Conservation (phyloP, 2,113 vertebrate species). For the Isurus oxyrinchus region DNA sequence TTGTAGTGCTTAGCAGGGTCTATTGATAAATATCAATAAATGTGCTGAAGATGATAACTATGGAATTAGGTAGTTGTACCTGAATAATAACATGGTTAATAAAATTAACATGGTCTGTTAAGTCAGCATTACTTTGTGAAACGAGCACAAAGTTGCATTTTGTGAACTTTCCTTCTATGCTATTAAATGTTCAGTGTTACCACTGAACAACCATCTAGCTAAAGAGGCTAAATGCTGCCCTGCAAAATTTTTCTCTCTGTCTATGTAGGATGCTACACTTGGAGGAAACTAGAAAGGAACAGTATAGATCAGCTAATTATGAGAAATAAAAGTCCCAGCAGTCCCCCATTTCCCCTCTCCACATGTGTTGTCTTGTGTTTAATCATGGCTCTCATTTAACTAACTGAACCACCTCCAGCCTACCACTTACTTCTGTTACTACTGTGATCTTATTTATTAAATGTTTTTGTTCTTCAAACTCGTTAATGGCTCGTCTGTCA, state of each 20-base stretch:
- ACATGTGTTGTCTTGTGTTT: not conserved
- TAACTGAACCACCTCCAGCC: not conserved
- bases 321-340: not conserved
- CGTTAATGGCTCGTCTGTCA: not conserved
- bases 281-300: not conserved
- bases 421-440: not conserved
- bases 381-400: not conserved
- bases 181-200: not conserved
- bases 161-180: not conserved
- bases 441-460: not conserved
- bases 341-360: not conserved
- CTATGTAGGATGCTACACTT: not conserved
- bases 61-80: not conserved
- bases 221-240: not conserved
- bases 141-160: not conserved
- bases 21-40: not conserved
- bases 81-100: not conserved
- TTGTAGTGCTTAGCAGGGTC: not conserved
- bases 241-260: not conserved
- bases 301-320: not conserved
- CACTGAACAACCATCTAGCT: not conserved
- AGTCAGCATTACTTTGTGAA: not conserved
- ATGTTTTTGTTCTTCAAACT: not conserved
- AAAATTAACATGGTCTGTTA: not conserved
- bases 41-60: not conserved